Conservation (phyloP, 2,888 invertebrate species). For the Oligia fasciuncula region DNA sequence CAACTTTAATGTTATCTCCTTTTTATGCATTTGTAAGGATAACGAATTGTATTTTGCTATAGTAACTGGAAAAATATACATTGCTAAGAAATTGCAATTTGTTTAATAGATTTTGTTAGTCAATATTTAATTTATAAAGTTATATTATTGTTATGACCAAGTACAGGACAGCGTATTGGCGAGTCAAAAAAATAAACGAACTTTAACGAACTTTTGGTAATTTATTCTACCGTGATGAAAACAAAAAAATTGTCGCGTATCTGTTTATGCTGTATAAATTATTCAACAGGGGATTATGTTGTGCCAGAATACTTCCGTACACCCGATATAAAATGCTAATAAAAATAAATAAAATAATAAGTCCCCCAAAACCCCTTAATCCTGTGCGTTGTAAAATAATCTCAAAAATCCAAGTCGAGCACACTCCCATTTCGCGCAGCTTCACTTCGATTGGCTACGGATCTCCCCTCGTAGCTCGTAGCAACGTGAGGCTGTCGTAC, state of each 20-base stretch:
- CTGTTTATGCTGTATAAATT: conserved; percentile 22
- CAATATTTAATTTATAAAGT: neutral
- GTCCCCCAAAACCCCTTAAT: conserved; percentile 61
- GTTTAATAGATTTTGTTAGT: neutral
- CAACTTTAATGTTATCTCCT: conserved; percentile 82
- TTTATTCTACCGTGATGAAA: neutral
- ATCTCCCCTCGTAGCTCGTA: conserved; percentile 89
- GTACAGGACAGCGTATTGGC: neutral
- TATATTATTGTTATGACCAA: no score
- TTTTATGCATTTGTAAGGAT: conserved; percentile 76
- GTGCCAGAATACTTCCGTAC: conserved; percentile 21
- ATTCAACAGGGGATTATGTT: conserved; percentile 45
- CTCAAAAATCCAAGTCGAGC: conserved; percentile 78
- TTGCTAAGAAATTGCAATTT: neutral
- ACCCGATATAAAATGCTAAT: conserved; percentile 43
- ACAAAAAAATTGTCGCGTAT: neutral
- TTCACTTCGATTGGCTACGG: conserved; percentile 89
- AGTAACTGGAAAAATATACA: conserved; percentile 5
- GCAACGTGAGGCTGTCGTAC: conserved; percentile 89
- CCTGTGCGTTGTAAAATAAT: conserved; percentile 70
- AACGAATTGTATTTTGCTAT: conserved; percentile 67
- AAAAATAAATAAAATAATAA: conserved; percentile 58
- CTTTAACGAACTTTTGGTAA: neutral
- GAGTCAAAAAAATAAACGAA: neutral
- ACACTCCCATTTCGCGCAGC: conserved; percentile 81